These are phyloP conservation scores for Strigamia crassipes DNA, from an alignment of 2,888 invertebrate species.

Conservation along the genomic window DNA sequence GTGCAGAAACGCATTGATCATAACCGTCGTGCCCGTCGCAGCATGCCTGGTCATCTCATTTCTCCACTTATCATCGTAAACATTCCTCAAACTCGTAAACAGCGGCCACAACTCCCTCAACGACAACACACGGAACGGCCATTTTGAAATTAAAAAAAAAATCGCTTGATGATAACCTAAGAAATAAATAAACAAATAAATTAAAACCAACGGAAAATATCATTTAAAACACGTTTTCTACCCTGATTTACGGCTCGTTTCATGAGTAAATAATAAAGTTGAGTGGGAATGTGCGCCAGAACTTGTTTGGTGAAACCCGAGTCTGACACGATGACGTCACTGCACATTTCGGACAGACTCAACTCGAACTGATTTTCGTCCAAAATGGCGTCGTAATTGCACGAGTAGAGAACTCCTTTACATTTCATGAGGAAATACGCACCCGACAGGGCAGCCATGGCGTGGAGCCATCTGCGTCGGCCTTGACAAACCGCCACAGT, in stretches of 20 bases:
- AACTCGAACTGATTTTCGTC: neutral
- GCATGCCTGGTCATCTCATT: neutral
- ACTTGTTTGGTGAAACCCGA: slow-evolving; percentile 29
- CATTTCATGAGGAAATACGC: slow-evolving; percentile 29
- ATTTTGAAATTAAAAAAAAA: neutral
- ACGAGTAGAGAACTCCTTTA: slow-evolving; percentile 24
- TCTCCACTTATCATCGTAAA: neutral
- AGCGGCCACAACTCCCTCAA: neutral
- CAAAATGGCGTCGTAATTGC: neutral
- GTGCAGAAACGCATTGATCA: neutral
- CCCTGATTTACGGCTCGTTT: neutral
- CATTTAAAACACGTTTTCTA: neutral
- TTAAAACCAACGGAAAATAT: neutral
- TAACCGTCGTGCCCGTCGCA: neutral
- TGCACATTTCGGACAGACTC: neutral
- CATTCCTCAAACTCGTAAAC: neutral
- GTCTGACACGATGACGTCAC: neutral
- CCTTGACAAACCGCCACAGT: neutral
- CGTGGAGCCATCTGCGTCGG: slow-evolving; percentile 16
- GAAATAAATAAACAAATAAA: neutral
- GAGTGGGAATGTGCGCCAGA: neutral
- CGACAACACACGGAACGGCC: neutral
- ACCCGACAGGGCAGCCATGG: slow-evolving; percentile 36
- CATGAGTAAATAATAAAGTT: slow-evolving; percentile 10
- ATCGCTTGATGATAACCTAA: neutral